Evolutionary conservation across 2,888 invertebrate genomes (phyloP).

Genomic region (Coleophora flavipennella): DNA sequence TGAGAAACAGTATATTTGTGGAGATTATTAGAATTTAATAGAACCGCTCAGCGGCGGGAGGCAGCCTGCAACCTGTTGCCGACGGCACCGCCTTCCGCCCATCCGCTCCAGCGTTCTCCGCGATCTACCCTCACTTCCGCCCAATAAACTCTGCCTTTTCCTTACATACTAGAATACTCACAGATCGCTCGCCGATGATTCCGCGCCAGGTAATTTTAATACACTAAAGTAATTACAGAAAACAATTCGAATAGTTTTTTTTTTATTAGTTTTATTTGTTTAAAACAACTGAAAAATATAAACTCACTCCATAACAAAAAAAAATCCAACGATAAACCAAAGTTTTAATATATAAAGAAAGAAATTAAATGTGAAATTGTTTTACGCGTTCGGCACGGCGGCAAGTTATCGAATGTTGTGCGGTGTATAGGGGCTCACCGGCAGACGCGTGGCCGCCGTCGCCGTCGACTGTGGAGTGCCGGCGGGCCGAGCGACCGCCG

Average conservation of each 20-base stretch:
- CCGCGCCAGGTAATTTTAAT: constrained; percentile 14
- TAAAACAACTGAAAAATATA: constrained; percentile 33
- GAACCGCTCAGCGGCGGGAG: constrained; percentile 46
- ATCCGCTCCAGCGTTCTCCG: constrained; percentile 31
- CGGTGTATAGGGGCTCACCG: constrained; percentile 23
- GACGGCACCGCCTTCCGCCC: constrained; percentile 69
- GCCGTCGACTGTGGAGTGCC: constrained; percentile 63
- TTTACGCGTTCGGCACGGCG: constrained; percentile 57
- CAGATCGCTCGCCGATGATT: constrained; percentile 14
- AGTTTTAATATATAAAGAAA: constrained; percentile 36
- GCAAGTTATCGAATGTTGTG: constrained; percentile 43
- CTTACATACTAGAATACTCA: constrained; percentile 21
- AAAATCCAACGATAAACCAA: constrained; percentile 31
- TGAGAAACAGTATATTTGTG: constrained; percentile 2
- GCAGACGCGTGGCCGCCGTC: constrained; percentile 51
- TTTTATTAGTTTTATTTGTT: constrained; percentile 17
- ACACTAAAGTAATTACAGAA: constrained; percentile 52
- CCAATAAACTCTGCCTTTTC: not conserved
- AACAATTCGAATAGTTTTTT: constrained; percentile 33
- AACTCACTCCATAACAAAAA: constrained; percentile 47
- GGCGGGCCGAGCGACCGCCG: constrained; percentile 54
- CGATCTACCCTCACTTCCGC: constrained; percentile 9
- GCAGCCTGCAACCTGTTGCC: constrained; percentile 61
- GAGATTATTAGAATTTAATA: constrained; percentile 59
- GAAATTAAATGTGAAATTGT: constrained; percentile 40